Evolutionary conservation across 1,140 invertebrate genomes (phyloP), one percentile per base, ranked within the genome.

Genomic region (Ostrea denselamellosa): DNA sequence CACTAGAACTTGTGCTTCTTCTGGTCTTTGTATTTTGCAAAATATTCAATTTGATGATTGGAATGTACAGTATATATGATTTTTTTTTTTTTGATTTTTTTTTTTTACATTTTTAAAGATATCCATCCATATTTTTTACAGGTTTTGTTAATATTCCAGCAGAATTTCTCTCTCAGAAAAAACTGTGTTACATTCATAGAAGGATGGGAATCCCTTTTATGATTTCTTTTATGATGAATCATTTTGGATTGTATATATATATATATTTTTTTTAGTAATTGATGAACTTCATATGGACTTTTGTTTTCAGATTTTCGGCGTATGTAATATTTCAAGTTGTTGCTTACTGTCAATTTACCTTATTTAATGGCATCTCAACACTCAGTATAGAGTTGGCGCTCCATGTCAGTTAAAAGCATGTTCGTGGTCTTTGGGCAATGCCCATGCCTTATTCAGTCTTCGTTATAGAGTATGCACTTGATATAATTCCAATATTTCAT

Each of bases 311-410:
- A 58, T 56, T 84, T 84, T 54, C 56, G n/a, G 12, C 12, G 44
- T 25, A 53, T 25, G 52, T 84, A 53, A 22, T 28, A 28, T 54
- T 84, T 84, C 8, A 56, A 84, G 83, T 34, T 84, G 56, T 84
- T n/a, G 51, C 52, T 54, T 53, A 28, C 51, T 17, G 68, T 77
- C 28, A 77, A 28, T 77, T 77, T 77, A 77, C 68, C 68, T 77
- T 77, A 77, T 77, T 77, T 77, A 77, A 77, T 77, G 68, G 68
- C 68, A 77, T 77, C 28, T 77, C 14, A 28, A 77, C 68, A 28
- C 14, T 25, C 68, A 10, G 68, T 77, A 77, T 77, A 77, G 22
- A 77, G 14, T 77, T 28, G 68, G 14, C 22, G 68, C 22, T 77
- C 68, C 68, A 77, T 77, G 68, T 77, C 25, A 25, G 68, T 77